These are phyloP conservation scores for Hemiprocne comata DNA, from an alignment of 2,113 vertebrate species.

Conservation along the genomic window DNA sequence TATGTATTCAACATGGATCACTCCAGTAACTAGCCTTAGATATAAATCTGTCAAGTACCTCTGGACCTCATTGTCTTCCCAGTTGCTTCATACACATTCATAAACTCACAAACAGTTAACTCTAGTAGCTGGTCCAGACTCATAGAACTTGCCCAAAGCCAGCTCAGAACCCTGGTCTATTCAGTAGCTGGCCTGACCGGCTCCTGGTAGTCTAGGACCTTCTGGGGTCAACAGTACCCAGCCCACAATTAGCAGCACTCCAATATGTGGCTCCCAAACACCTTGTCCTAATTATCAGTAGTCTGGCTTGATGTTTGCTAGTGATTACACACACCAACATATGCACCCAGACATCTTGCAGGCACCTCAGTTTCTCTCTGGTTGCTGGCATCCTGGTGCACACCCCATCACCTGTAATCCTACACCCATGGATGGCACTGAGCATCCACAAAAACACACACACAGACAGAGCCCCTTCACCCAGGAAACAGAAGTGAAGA, in stretches of 20 bases:
- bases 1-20: not conserved
- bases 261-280: rapidly evolving
- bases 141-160: not conserved
- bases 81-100: not conserved
- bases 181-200: not conserved
- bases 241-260: not conserved
- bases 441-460: not conserved
- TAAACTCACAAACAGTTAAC: not conserved
- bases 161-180: not conserved
- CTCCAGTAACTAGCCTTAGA: not conserved
- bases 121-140: not conserved
- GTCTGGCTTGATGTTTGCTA: not conserved
- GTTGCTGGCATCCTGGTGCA: not conserved
- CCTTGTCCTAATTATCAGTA: not conserved
- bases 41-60: not conserved
- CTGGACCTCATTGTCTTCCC: not conserved
- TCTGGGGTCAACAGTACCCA: rapidly evolving
- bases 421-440: not conserved
- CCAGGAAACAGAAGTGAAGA: not conserved
- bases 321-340: not conserved
- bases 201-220: not conserved
- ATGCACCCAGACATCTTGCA: not conserved
- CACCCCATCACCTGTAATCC: not conserved
- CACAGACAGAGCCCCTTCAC: not conserved
- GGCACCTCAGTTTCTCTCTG: not conserved